Evolutionary conservation across 2,113 vertebrate species (phyloP).

Genomic region (Eulacestoma nigropectus): DNA sequence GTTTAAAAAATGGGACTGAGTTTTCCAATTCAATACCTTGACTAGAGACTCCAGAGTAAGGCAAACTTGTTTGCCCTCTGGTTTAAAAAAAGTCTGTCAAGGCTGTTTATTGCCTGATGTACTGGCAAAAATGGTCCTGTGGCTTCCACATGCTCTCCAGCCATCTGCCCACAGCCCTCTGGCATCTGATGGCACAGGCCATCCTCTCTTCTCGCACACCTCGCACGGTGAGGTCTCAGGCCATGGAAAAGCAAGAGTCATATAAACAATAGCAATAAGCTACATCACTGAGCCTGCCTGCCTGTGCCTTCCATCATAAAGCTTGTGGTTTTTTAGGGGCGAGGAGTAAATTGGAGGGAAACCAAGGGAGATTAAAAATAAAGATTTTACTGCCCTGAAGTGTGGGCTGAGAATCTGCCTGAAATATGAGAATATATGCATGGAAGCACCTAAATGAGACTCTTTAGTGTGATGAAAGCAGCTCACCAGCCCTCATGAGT

Average conservation of each 20-base stretch:
- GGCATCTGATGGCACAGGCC: not conserved
- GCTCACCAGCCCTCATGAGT: not conserved
- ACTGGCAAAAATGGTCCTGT: not conserved
- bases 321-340: not conserved
- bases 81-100: not conserved
- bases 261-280: not conserved
- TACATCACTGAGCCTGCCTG: not conserved
- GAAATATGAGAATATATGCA: not conserved
- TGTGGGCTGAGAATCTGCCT: not conserved
- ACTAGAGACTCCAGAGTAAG: not conserved
- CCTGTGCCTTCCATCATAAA: not conserved
- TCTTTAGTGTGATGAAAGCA: not conserved
- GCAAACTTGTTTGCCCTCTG: not conserved
- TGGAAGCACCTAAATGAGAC: not conserved
- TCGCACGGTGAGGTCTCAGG: rapidly evolving
- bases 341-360: not conserved
- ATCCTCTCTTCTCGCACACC: not conserved
- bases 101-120: not conserved
- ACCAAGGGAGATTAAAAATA: not conserved
- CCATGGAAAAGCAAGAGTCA: not conserved
- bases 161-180: not conserved
- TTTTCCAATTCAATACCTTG: not conserved
- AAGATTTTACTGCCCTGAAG: not conserved
- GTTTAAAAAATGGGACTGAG: not conserved
- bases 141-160: not conserved